A percentile compares a stretch with the other conserved stretches of the same genome.
Evolutionary conservation across 2,797 vertebrate species (phyloP).

Genomic region (Tenualosa thibaudeaui): DNA sequence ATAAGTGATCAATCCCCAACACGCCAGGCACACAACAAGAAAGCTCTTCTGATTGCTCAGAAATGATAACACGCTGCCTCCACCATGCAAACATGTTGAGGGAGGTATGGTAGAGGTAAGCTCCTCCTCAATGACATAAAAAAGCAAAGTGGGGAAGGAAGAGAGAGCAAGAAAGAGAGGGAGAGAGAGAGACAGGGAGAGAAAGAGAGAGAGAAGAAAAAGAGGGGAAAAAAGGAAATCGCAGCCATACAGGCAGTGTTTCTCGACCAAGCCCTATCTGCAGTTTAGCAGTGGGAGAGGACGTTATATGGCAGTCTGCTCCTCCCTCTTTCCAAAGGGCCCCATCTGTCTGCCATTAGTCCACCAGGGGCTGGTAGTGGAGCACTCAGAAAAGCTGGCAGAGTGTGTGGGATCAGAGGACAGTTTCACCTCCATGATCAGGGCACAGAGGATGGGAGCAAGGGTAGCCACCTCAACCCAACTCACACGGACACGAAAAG

Average conservation of each 20-base stretch:
- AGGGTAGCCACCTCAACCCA: neutral
- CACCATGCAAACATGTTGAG: slow-evolving; percentile 57
- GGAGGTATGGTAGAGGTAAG: slow-evolving; percentile 41
- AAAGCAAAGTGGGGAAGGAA: slow-evolving; percentile 53
- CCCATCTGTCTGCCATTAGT: slow-evolving; percentile 68
- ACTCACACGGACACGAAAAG: neutral
- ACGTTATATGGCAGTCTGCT: slow-evolving; percentile 43
- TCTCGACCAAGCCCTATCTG: slow-evolving; percentile 57
- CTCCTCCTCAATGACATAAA: slow-evolving; percentile 71
- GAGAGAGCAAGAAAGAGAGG: slow-evolving; percentile 49
- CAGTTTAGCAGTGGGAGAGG: slow-evolving; percentile 54
- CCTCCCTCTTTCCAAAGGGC: slow-evolving; percentile 33
- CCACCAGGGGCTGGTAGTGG: slow-evolving; percentile 58
- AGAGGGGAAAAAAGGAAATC: slow-evolving; percentile 61
- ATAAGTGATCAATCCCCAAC: slow-evolving; percentile 57
- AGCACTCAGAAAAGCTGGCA: slow-evolving; percentile 54
- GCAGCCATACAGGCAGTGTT: slow-evolving; percentile 62
- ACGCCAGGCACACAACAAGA: slow-evolving; percentile 56
- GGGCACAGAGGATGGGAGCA: neutral
- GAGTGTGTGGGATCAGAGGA: slow-evolving; percentile 48
- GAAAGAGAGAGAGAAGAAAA: slow-evolving; percentile 41
- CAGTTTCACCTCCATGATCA: slow-evolving; percentile 53
- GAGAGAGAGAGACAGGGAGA: slow-evolving; percentile 52
- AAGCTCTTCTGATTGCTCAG: slow-evolving; percentile 32
- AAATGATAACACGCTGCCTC: slow-evolving; percentile 56